These are phyloP conservation scores for Gymnobelideus leadbeateri DNA, from an alignment of 2,113 vertebrate species.

Conservation along the genomic window DNA sequence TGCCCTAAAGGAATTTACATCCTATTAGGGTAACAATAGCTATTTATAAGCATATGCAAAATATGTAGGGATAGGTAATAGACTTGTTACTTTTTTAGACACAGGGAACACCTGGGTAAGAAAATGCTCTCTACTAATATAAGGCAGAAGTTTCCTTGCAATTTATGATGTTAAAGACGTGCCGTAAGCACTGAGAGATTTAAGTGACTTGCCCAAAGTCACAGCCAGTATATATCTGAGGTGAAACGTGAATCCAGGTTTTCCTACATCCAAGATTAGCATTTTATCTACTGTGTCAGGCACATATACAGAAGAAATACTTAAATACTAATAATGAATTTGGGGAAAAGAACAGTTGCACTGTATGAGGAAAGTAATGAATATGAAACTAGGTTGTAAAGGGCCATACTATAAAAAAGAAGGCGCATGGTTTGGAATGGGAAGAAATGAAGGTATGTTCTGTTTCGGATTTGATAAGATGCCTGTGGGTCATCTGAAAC, in stretches of 20 bases:
- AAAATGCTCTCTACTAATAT: not conserved
- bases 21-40: too few relatives aligned
- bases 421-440: not conserved
- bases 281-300: not conserved
- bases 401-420: not conserved
- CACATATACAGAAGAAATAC: not conserved
- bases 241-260: not conserved
- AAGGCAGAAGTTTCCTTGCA: not conserved
- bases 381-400: too few relatives aligned
- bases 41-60: too few relatives aligned
- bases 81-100: not conserved
- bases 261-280: not conserved
- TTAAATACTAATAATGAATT: not conserved
- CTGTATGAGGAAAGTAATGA: not conserved
- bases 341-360: not conserved
- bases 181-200: not conserved
- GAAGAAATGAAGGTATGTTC: not conserved
- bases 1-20: too few relatives aligned
- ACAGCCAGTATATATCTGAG: not conserved
- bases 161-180: not conserved
- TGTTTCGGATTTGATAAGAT: not conserved
- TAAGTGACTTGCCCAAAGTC: not conserved
- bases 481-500: not conserved
- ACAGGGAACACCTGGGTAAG: not conserved
- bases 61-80: too few relatives aligned